Evolutionary conservation across 2,888 invertebrate genomes (phyloP).

Genomic region (Hipparchia sbordonii): DNA sequence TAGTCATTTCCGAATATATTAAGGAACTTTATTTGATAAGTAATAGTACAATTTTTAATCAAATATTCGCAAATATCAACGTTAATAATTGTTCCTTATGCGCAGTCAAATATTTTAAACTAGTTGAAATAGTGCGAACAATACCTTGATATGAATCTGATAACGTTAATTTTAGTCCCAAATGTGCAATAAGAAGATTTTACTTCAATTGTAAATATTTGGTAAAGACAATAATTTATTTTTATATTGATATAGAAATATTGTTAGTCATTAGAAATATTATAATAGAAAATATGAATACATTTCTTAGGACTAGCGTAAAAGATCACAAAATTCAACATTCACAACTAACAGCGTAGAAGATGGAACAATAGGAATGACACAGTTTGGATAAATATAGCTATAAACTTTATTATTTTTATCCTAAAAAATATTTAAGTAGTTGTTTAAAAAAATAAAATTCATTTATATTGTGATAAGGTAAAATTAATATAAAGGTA

Average conservation of each 20-base stretch:
- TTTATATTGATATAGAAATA: constrained; percentile 38
- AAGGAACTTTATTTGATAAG: constrained; percentile 81
- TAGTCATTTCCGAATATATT: constrained; percentile 51
- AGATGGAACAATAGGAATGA: constrained; percentile 36
- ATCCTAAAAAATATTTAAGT: constrained; percentile 27
- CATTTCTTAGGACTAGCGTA: constrained; percentile 73
- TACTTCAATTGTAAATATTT: constrained; percentile 62
- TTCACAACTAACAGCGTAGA: constrained; percentile 51
- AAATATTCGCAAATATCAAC: constrained; percentile 51
- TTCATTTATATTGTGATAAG: neutral
- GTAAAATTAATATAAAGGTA: constrained; percentile 1
- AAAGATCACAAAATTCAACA: constrained; percentile 74
- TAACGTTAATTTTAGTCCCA: constrained; percentile 51
- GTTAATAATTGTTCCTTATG: constrained; percentile 50
- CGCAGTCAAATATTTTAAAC: constrained; percentile 57
- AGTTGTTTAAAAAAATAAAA: constrained; percentile 10
- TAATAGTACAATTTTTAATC: constrained; percentile 66
- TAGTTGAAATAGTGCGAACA: constrained; percentile 70
- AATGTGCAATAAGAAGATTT: constrained; percentile 68
- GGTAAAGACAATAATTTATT: constrained; percentile 53
- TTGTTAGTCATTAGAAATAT: constrained; percentile 55
- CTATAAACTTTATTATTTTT: constrained; percentile 30
- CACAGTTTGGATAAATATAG: constrained; percentile 26
- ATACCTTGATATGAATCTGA: constrained; percentile 69
- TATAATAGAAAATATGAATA: constrained; percentile 80